A percentile compares a stretch with the other conserved stretches of the same genome.
Conservation (phyloP, 2,888 invertebrate species). For the Chouioia cunea region DNA sequence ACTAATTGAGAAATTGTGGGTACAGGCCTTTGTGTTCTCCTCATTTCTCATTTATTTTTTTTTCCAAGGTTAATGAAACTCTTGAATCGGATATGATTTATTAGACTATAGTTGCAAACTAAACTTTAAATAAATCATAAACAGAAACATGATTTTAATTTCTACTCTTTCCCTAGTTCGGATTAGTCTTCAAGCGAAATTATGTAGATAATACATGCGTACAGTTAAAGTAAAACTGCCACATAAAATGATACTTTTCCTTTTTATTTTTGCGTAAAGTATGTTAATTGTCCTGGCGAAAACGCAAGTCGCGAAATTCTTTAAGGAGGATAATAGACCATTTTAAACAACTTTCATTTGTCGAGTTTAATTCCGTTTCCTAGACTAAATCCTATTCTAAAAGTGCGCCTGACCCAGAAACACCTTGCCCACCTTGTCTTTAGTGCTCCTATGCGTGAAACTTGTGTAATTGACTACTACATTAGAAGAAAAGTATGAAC, state of each 20-base stretch:
- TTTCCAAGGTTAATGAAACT: no score
- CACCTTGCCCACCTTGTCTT: not conserved
- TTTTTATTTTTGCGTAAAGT: conserved; percentile 19
- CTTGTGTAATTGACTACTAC: conserved; percentile 31
- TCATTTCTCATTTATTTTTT: no score
- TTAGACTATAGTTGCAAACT: no score
- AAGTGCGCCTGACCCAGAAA: conserved; percentile 13
- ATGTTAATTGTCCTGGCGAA: conserved; percentile 31
- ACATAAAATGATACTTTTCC: not conserved
- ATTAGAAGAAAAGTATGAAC: no score
- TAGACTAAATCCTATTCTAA: conserved; percentile 4
- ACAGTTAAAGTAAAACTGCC: not conserved
- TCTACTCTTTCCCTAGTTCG: no score
- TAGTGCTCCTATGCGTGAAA: conserved; percentile 12
- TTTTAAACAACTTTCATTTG: conserved; percentile 33
- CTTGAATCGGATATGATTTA: no score
- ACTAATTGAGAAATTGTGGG: not conserved
- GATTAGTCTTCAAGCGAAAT: no score
- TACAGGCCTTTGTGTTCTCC: no score
- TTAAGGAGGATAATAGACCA: conserved; percentile 9
- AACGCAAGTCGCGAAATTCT: conserved; percentile 30
- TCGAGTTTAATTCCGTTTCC: conserved; percentile 9
- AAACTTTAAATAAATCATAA: no score
- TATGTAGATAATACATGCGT: no score
- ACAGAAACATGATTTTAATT: no score